Conservation (phyloP, 2,797 vertebrate genomes). For the Meriones psammophilus region DNA sequence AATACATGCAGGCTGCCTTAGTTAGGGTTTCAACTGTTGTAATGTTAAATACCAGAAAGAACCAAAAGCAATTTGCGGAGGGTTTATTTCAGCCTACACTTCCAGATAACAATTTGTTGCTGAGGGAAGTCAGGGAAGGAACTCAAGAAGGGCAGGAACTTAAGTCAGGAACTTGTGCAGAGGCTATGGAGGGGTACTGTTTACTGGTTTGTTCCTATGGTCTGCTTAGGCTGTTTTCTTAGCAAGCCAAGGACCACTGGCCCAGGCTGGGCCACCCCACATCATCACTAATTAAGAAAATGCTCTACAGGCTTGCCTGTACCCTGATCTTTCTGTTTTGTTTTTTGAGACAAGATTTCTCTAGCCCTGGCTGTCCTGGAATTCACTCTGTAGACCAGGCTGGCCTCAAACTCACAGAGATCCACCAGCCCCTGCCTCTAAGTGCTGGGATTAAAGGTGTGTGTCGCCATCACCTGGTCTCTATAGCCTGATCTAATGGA, state of each 20-base stretch:
- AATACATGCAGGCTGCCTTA: neutral
- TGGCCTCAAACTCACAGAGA: too few species aligned
- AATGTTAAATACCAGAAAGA: neutral
- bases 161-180: neutral
- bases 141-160: neutral
- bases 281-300: neutral
- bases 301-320: neutral
- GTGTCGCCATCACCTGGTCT: too few species aligned
- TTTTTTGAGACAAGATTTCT: too few species aligned
- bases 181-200: neutral
- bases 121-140: neutral
- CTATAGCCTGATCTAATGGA: neutral
- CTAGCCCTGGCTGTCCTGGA: too few species aligned
- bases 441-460: too few species aligned
- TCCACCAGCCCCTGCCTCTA: too few species aligned
- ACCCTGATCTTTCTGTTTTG: neutral
- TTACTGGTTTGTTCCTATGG: neutral
- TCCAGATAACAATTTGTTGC: neutral
- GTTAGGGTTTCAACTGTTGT: neutral
- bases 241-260: neutral
- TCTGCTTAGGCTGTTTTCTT: neutral
- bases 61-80: neutral
- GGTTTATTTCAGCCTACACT: neutral
- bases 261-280: neutral
- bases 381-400: too few species aligned